Conservation (phyloP, 92 coral and sea anemone species). For the Chrysogorgia sp. region DNA sequence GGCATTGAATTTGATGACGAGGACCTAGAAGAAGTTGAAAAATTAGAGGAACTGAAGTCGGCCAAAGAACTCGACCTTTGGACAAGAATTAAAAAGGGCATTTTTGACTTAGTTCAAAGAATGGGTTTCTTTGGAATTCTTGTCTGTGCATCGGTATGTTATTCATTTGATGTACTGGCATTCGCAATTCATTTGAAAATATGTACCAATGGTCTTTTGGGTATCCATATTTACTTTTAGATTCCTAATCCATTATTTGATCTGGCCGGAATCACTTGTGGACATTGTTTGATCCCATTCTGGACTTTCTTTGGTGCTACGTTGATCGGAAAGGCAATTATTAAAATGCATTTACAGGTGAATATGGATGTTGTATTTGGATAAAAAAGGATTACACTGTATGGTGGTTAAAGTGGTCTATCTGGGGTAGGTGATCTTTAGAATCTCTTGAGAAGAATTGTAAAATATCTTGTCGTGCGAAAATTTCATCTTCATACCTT, state of each 20-base stretch:
- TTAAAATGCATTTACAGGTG: conserved; percentile 98
- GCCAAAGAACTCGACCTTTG: conserved; percentile 83
- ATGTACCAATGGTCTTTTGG: not conserved
- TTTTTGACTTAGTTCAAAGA: conserved; percentile 89
- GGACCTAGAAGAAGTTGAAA: conserved; percentile 91
- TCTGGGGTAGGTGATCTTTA: too few relatives aligned
- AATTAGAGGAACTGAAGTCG: conserved; percentile 76
- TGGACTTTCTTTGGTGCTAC: conserved; percentile 99
- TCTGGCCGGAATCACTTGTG: conserved; percentile 97
- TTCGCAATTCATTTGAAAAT: not conserved
- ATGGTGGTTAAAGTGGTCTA: too few relatives aligned
- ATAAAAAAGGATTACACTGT: too few relatives aligned
- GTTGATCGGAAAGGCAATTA: conserved; percentile 91
- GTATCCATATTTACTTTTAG: conserved; percentile 47
- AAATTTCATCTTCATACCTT: too few relatives aligned
- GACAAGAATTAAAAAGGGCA: conserved; percentile 87
- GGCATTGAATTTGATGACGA: conserved; percentile 93
- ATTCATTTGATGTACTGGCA: not conserved
- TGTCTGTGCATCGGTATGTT: conserved; percentile 96
- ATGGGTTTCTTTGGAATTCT: conserved; percentile 97
- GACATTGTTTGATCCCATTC: conserved; percentile 93
- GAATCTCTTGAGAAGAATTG: too few relatives aligned
- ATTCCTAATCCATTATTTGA: conserved; percentile 99
- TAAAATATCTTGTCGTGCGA: too few relatives aligned
- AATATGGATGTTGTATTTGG: not conserved